A percentile compares a stretch with the other conserved stretches of the same genome.
Conservation (phyloP, 1,140 invertebrate genomes). For the Cyphomyrmex costatus region DNA sequence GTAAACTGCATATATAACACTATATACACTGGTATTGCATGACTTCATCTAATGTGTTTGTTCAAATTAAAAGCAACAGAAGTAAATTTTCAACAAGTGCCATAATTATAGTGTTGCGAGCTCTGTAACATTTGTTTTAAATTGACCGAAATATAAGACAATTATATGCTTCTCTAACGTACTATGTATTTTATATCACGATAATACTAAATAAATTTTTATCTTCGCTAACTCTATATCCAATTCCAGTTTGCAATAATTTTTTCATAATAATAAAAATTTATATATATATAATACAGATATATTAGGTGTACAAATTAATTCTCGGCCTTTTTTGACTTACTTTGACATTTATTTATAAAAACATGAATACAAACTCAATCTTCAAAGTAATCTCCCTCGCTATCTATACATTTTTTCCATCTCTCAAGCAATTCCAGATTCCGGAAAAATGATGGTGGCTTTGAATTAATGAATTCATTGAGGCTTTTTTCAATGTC, state of each 20-base stretch:
- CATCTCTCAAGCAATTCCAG: no score
- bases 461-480: no score
- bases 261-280: constrained; percentile 46
- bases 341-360: no score
- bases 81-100: constrained; percentile 48
- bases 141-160: not conserved
- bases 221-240: constrained; percentile 30
- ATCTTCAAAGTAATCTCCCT: no score
- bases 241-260: constrained; percentile 41
- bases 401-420: no score
- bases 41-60: constrained; percentile 41
- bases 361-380: no score
- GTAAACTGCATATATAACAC: constrained; percentile 57
- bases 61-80: constrained; percentile 44
- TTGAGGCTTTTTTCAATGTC: no score
- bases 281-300: constrained; percentile 19
- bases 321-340: no score
- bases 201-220: constrained; percentile 44
- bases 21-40: constrained; percentile 56
- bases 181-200: constrained; percentile 23
- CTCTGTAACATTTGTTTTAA: constrained; percentile 28
- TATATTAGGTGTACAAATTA: no score
- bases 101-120: constrained; percentile 46
- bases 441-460: no score
- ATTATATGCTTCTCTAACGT: constrained; percentile 31